A percentile compares a stretch with the other conserved stretches of the same genome.
Conservation (phyloP, 2,797 vertebrate species). For the Gephyroberyx darwinii region DNA sequence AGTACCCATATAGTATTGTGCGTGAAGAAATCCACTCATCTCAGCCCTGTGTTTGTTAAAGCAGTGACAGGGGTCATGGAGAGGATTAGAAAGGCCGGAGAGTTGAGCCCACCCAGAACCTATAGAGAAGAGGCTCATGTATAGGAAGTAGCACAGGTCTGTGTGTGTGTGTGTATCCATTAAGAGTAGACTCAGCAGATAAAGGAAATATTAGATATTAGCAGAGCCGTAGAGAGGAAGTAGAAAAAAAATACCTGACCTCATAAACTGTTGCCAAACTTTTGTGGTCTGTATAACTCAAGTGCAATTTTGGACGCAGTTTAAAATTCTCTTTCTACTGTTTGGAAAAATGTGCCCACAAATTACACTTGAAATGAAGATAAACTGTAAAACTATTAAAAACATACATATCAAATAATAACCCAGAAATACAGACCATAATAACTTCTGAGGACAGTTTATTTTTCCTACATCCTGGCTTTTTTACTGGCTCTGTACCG, state of each 20-base stretch:
- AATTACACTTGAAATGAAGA: too few species aligned
- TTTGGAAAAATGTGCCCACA: too few species aligned
- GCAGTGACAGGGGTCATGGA: slow-evolving; percentile 50
- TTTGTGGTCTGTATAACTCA: too few species aligned
- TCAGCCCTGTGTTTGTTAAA: slow-evolving; percentile 47
- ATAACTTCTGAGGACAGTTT: too few species aligned
- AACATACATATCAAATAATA: too few species aligned
- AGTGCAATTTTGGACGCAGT: too few species aligned
- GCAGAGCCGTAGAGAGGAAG: not conserved
- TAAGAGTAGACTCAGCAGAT: slow-evolving; percentile 17
- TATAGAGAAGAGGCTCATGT: slow-evolving; percentile 38
- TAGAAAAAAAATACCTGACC: not conserved
- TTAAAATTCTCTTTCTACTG: too few species aligned
- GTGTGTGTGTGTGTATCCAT: slow-evolving; percentile 1
- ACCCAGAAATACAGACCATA: too few species aligned
- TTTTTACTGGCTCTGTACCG: too few species aligned
- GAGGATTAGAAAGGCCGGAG: slow-evolving; percentile 53
- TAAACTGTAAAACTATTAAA: too few species aligned
- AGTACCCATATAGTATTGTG: not conserved
- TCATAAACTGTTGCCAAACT: not conserved
- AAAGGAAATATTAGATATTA: not conserved
- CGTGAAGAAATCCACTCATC: slow-evolving; percentile 25
- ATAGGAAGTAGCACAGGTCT: slow-evolving; percentile 20
- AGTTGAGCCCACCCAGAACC: slow-evolving; percentile 63
- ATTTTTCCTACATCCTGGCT: too few species aligned